Evolutionary conservation across 2,888 invertebrate genomes (phyloP).

Genomic region (Holacanthella duospinosa): DNA sequence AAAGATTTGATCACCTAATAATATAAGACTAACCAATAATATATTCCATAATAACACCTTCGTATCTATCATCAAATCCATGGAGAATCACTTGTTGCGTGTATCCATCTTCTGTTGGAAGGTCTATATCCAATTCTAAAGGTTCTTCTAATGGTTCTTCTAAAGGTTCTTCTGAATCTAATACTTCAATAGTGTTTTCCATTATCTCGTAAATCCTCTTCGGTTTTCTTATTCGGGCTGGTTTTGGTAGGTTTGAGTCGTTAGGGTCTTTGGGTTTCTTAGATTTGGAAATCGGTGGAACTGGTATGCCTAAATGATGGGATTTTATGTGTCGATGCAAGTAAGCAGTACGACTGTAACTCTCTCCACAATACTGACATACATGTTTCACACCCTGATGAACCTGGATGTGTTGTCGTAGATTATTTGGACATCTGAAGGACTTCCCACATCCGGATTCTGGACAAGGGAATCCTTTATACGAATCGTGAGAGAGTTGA

Average conservation of each 20-base stretch:
- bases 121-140: neutral
- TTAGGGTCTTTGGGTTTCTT: neutral
- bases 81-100: conserved; percentile 2
- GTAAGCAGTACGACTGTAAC: neutral
- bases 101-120: neutral
- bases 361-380: neutral
- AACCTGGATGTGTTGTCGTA: neutral
- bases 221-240: neutral
- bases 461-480: neutral
- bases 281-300: neutral
- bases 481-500: neutral
- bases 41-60: neutral
- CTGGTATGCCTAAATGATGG: neutral
- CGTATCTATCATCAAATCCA: neutral
- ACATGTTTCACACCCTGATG: conserved; percentile 1
- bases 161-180: neutral
- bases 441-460: neutral
- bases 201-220: neutral
- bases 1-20: no score
- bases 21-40: conserved; percentile 2
- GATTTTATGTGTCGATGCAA: neutral
- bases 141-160: no score
- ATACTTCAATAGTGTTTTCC: neutral
- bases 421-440: conserved; percentile 3
- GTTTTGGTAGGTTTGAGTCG: neutral